Conservation (phyloP, 2,888 invertebrate genomes). For the Platycheirus albimanus region DNA sequence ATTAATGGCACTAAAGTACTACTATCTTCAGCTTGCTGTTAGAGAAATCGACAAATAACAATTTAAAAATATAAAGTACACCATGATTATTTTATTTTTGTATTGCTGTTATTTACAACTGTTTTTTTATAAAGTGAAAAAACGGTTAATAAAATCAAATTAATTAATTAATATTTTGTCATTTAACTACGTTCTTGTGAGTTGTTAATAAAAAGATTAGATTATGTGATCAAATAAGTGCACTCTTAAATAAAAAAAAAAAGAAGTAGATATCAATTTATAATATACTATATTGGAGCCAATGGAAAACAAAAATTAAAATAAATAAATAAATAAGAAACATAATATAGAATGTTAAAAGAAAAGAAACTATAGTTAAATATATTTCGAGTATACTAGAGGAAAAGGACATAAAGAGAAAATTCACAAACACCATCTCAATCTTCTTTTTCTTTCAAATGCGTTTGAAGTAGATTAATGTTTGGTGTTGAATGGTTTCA, state of each 20-base stretch:
- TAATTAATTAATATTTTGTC: constrained; percentile 60
- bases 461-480: too few relatives aligned
- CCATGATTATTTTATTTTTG: constrained; percentile 45
- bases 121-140: constrained; percentile 62
- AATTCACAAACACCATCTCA: background rate
- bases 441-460: too few relatives aligned
- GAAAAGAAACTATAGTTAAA: background rate
- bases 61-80: constrained; percentile 64
- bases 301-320: constrained; percentile 56
- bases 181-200: constrained; percentile 65
- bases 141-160: constrained; percentile 50
- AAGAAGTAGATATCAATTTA: constrained; percentile 40
- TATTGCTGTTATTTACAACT: constrained; percentile 63
- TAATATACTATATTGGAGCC: constrained; percentile 63
- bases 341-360: background rate
- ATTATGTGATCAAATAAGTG: constrained; percentile 67
- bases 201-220: constrained; percentile 58
- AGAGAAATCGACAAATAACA: constrained; percentile 70
- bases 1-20: constrained; percentile 73
- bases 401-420: background rate
- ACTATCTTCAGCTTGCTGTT: constrained; percentile 71
- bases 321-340: background rate
- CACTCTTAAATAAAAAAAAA: too few relatives aligned
- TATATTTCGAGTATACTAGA: background rate
- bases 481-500: too few relatives aligned